Conservation (phyloP, 2,113 vertebrate species). For the Podocnemis expansa region DNA sequence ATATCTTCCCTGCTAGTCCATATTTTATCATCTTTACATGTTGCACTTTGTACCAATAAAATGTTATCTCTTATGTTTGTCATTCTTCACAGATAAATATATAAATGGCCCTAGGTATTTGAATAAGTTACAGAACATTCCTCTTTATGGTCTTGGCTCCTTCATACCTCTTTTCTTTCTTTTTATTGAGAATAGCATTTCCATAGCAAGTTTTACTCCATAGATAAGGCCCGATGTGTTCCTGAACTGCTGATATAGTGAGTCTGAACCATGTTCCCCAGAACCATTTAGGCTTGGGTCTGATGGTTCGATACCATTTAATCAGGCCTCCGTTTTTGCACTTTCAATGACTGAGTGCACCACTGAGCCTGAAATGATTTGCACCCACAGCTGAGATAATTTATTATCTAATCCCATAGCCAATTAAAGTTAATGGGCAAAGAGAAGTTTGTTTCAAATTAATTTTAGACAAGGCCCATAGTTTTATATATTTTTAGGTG, state of each 20-base stretch:
- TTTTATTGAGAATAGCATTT: neutral
- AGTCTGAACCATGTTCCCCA: neutral
- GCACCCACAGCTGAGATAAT: neutral
- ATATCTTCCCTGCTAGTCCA: neutral
- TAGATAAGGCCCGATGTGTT: neutral
- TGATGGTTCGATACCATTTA: neutral
- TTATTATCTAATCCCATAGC: neutral
- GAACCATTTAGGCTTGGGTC: neutral
- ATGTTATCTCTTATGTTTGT: neutral
- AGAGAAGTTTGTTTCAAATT: neutral
- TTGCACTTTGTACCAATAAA: neutral
- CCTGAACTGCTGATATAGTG: rapidly evolving
- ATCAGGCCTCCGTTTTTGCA: neutral
- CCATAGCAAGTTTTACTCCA: neutral
- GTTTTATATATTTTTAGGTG: neutral
- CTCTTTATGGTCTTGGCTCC: neutral
- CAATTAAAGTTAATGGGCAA: neutral
- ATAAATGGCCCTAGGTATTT: neutral
- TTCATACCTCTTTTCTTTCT: neutral
- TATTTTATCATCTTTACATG: neutral
- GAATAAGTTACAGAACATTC: neutral
- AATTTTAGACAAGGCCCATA: neutral
- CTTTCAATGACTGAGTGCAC: neutral
- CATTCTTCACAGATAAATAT: neutral
- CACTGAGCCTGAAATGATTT: neutral